These are phyloP conservation scores for Mionectes macconnelli DNA, from an alignment of 2,113 vertebrate species.

Conservation along the genomic window DNA sequence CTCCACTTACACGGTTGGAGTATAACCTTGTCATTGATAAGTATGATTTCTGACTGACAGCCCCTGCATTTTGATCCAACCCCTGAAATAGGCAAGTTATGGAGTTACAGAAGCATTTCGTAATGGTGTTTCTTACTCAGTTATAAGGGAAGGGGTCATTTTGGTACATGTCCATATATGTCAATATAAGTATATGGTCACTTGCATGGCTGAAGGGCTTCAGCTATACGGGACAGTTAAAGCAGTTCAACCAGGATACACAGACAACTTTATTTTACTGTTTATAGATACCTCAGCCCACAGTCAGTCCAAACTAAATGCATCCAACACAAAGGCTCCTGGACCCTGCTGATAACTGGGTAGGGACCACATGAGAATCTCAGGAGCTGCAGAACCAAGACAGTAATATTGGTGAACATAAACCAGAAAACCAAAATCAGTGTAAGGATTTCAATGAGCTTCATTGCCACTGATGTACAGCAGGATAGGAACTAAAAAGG, in stretches of 20 bases:
- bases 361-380: background rate
- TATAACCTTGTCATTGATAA: background rate
- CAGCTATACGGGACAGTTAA: background rate
- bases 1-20: background rate
- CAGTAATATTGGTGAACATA: background rate
- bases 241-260: background rate
- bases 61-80: background rate
- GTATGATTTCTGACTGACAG: background rate
- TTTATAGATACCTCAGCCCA: background rate
- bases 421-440: background rate
- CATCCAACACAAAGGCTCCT: background rate
- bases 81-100: rapidly evolving
- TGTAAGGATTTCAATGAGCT: background rate
- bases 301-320: background rate
- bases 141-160: background rate
- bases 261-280: background rate
- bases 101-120: background rate
- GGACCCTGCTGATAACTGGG: background rate
- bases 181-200: too few species aligned
- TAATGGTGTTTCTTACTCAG: background rate
- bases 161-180: background rate
- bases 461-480: background rate
- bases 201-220: background rate
- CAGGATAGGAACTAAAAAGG: background rate
- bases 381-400: background rate